Evolutionary conservation across 2,113 vertebrate genomes (phyloP), one percentile per base, ranked within the genome.

Genomic region (Euleptes europaea): DNA sequence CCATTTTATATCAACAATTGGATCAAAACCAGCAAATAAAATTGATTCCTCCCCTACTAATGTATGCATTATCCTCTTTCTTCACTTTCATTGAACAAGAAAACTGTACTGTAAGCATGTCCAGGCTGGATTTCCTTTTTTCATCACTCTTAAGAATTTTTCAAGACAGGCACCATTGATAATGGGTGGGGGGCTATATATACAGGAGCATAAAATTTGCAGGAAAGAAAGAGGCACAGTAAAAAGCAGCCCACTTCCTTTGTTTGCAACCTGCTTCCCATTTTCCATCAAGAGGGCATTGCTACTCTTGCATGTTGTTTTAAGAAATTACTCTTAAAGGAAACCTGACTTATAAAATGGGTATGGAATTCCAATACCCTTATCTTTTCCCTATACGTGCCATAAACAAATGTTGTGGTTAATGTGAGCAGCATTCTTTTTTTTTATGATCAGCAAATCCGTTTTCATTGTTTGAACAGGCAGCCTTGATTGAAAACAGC

Each of bases 111-210:
- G 44, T 33, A 80, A 15, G 3, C 0, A n/a, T 67, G 67, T 82
- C 76, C 51, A 82, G 42, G 8, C 66, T 47, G 15, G 3, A 42
- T 42, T 21, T 23, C 10, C 3, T 21, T 82, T 12, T 23, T 11
- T 65, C 60, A 28, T 10, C 19, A 1, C 65, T 80, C 54, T 80
- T 49, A 72, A 93, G 33, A 84, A n/a, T 69, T 5, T 86, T 63
- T 72, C 74, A 78, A 15, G 51, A 31, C 87, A 87, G 40, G 77
- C 23, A 17, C n/a, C 80, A 91, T 54, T 74, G 86, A 69, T 80
- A 72, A 88, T 80, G 57, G 7, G 57, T 86, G 85, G 88, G n/a
- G 76, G 88, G 54, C n/a, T 2, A 0, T 3, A 85, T 6, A 80
- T 13, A 17, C 3, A 42, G 1, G 1, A 3, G 11, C 2, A 38